phyloP scores from a whole-genome alignment of 2,797 vertebrate species.

The Diceros bicornis region DNA sequence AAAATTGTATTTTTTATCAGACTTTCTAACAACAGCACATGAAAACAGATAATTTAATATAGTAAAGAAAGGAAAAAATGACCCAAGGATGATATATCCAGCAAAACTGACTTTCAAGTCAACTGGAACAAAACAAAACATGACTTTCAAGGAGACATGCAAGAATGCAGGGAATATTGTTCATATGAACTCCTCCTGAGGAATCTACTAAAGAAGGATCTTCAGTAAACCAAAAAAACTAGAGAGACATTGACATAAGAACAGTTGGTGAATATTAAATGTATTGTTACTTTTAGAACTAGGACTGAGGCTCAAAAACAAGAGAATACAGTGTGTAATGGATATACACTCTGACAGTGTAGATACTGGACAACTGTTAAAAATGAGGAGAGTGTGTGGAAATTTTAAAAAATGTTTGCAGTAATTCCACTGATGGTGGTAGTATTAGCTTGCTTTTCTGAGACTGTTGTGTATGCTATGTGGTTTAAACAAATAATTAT shows the following conservation, averaged over 20 bases:
- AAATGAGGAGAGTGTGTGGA: not conserved
- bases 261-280: not conserved
- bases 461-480: not conserved
- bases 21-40: not conserved
- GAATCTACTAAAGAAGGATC: not conserved
- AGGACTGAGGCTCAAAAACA: not conserved
- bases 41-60: not conserved
- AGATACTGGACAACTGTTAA: not conserved
- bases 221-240: not conserved
- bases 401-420: not conserved
- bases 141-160: not conserved
- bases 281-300: not conserved
- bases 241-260: not conserved
- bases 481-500: constrained; percentile 38
- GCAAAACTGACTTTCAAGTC: not conserved
- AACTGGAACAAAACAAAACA: not conserved
- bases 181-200: not conserved
- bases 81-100: constrained; percentile 21
- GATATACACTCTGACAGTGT: not conserved
- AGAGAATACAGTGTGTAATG: not conserved
- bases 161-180: not conserved
- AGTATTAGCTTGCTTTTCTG: constrained; percentile 8
- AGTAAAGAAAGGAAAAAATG: not conserved
- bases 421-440: not conserved
- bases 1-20: not conserved